Base-by-base conservation (phyloP, 2,797 vertebrate genomes). In the Epinephelus coioides region DNA sequence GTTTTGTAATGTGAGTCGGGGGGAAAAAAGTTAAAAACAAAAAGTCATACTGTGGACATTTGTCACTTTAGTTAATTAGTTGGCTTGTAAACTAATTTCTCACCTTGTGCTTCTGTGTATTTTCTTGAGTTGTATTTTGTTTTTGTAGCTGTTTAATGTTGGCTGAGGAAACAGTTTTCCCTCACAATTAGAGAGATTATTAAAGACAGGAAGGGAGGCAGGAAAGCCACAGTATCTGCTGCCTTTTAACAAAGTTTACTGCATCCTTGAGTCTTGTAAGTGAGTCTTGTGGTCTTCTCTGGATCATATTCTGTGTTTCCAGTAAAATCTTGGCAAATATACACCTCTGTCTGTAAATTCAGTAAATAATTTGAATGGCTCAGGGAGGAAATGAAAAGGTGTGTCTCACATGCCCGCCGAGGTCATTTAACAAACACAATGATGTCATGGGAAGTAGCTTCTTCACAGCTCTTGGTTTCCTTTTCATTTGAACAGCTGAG, bases 371-470 rank as follows among this genome's bases (percentile, higher is more conserved):
- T 79, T 81, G 77, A 69, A 6, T 2, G 71, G 69, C 75, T 87
- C 49, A 0, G 67, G 59, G 74, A 90, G 91, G 92, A 95, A 92
- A 91, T 72, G 62, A 60, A 83, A 93, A 93, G 94, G 94, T 93
- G 94, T 95, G 92, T 90, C 93, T 68, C 55, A 30, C 82, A 51
- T 76, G 88, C 88, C 93, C 86, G 82, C 77, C 50, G 78, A 86
- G 94, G 94, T 95, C 95, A 89, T 11, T 2, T 59, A 73, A 78
- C 2, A 23, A 90, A 93, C 85, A 85, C 89, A 47, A 54, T 96
- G 95, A 96, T 93, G 92, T 94, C 91, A 94, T 85, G 82, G 91
- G 94, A 92, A 91, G 91, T 84, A 78, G 65, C 89, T 80, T 91
- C 91, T 92, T 91, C 90, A 87, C 89, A 78, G 79, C 54, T 6